These are phyloP conservation scores for Actenoides hombroni DNA, from an alignment of 2,113 vertebrate species.

Conservation along the genomic window DNA sequence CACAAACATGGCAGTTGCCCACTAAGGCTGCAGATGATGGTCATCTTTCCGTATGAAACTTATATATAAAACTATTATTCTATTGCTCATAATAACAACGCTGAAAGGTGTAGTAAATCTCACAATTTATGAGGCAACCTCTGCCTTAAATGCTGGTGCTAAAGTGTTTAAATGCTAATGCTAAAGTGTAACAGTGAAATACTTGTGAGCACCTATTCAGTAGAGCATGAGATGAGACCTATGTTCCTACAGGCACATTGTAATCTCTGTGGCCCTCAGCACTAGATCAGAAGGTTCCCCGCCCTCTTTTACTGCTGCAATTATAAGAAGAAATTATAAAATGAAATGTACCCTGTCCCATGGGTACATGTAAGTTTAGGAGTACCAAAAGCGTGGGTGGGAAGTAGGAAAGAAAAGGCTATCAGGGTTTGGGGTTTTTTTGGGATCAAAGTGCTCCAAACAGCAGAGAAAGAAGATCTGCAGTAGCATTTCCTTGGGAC, in stretches of 20 bases:
- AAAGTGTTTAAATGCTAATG: not conserved
- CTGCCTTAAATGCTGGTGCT: not conserved
- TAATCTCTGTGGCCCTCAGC: not conserved
- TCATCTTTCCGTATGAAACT: not conserved
- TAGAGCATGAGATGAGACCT: not conserved
- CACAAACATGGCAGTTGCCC: not conserved
- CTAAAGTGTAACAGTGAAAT: accelerated
- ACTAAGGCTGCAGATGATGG: not conserved
- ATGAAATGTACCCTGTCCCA: not conserved
- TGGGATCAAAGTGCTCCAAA: not conserved
- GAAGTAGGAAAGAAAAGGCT: not conserved
- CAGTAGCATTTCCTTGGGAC: not conserved
- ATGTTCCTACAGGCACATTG: not conserved
- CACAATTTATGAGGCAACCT: not conserved
- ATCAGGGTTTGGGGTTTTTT: not conserved
- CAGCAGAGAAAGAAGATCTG: not conserved
- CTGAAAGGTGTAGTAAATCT: not conserved
- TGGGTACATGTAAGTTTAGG: not conserved
- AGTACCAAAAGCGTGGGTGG: no score
- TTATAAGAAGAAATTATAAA: not conserved
- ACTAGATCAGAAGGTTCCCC: not conserved
- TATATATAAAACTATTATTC: accelerated
- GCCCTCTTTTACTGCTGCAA: not conserved
- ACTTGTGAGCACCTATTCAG: not conserved
- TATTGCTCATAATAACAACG: not conserved